Conservation (phyloP, 2,797 vertebrate genomes). For the Limnodromus scolopaceus region DNA sequence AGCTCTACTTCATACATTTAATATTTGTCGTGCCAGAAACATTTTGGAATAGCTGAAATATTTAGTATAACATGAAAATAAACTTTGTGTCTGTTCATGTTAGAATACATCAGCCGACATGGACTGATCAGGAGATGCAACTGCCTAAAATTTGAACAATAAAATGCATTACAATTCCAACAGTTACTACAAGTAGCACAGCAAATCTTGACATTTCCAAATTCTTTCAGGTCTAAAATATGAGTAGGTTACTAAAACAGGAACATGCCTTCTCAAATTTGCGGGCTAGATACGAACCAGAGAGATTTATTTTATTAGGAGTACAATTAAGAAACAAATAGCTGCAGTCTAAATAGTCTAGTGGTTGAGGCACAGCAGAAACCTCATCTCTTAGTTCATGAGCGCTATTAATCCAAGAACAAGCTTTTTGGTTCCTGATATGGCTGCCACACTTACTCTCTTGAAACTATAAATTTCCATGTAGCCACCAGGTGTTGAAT, state of each 20-base stretch:
- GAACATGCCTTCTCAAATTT: background rate
- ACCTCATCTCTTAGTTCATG: background rate
- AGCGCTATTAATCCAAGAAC: background rate
- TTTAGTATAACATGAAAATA: background rate
- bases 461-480: background rate
- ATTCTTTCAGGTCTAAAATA: background rate
- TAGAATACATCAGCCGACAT: background rate
- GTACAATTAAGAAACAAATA: background rate
- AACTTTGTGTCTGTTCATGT: background rate
- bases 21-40: background rate
- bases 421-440: background rate
- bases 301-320: background rate
- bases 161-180: background rate
- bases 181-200: background rate
- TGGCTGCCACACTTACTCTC: background rate
- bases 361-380: background rate
- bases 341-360: background rate
- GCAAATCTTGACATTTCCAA: background rate
- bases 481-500: background rate
- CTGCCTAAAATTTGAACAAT: background rate
- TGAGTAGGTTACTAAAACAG: fast-evolving
- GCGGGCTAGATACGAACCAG: background rate
- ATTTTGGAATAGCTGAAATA: background rate
- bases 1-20: background rate
- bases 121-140: background rate